Evolutionary conservation across 2,113 vertebrate genomes (phyloP), one percentile per base, ranked within the genome.

Genomic region (Chionodraco myersi): DNA sequence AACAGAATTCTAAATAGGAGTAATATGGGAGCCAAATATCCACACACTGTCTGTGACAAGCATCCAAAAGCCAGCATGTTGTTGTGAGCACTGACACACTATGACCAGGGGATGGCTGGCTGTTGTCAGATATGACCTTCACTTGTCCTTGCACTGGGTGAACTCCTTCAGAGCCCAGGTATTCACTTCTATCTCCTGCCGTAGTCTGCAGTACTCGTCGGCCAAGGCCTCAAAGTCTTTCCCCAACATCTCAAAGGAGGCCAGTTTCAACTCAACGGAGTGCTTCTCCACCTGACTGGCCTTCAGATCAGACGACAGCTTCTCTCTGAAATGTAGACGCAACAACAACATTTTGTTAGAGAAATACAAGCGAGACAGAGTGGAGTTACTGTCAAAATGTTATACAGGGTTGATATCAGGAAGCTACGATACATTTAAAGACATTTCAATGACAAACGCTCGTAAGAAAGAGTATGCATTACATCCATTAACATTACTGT

Each of bases 121-220:
- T 23, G 34, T 21, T 6, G 11, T 67, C 75, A 77, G 44, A 49
- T 16, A 3, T 0, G 2, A 18, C 15, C 26, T 72, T 88, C 56
- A 86, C 54, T 86, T 83, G 14, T 68, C 10, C 0, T 30, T 88
- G 75, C 89, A 91, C 15, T 84, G 72, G 3, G 88, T 78, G 61
- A 96, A 93, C 72, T 96, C 94, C 75, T 89, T 92, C 71, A 95
- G 44, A 6, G 94, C 95, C 95, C 95, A 96, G 44, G 84, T 88
- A 73, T 94, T 95, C 44, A 92, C 92, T 23, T 91, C 89, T 0
- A 94, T 94, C 72, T 95, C 93, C 63, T 85, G 88, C 26, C 74
- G 89, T 16, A 95, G 53, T 48, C 82, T 87, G 64, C 90, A 88
- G 73, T 96, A 96, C 75, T 95, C 93, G 44, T 95, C 88, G 0